A percentile compares a stretch with the other conserved stretches of the same genome.
Evolutionary conservation across 35 echinoderm and acorn worm species (phyloP).

Genomic region (Diadema setosum): DNA sequence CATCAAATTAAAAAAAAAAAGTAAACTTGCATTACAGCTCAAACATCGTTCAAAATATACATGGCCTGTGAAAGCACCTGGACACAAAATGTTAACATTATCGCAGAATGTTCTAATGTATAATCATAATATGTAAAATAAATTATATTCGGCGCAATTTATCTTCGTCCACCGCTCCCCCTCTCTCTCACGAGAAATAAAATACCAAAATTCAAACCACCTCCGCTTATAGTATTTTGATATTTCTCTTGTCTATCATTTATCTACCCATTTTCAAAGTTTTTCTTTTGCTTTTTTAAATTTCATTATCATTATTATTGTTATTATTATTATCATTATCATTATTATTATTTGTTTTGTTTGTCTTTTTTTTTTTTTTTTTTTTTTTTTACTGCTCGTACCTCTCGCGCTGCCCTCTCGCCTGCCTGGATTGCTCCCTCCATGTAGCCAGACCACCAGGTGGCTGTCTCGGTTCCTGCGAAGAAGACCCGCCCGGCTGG

Average conservation of each 20-base stretch:
- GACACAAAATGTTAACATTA: neutral
- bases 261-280: neutral
- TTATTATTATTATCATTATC: neutral
- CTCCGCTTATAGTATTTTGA: neutral
- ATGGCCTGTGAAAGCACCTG: neutral
- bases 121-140: neutral
- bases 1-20: neutral
- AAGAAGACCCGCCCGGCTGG: conserved; percentile 63
- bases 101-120: neutral
- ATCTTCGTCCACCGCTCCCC: neutral
- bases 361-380: neutral
- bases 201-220: neutral
- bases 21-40: neutral
- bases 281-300: neutral
- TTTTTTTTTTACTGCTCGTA: conserved; percentile 10
- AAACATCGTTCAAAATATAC: neutral
- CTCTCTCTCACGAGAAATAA: neutral
- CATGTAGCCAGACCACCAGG: conserved; percentile 81
- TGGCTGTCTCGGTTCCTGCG: conserved; percentile 90
- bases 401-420: conserved; percentile 85
- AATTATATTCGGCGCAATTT: neutral
- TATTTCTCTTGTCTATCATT: neutral
- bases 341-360: neutral
- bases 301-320: neutral
- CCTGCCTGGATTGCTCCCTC: conserved; percentile 94